Percentiles rank a stretch among this genome's conserved stretches.
Conservation (phyloP, 2,797 vertebrate species). For the Cuculus canorus region DNA sequence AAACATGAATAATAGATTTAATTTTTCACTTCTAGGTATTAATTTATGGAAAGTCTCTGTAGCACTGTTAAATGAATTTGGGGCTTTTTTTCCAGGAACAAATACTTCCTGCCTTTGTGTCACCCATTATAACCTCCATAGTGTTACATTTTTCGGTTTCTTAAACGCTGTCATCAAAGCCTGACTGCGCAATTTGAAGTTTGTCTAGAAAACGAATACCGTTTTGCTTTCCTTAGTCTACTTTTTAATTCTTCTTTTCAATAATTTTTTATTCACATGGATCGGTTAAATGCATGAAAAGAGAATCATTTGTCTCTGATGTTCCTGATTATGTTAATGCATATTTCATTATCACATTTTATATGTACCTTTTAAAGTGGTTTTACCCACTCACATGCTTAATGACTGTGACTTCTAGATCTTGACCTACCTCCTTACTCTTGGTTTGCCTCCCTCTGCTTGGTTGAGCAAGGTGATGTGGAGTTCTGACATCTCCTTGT, state of each 20-base stretch:
- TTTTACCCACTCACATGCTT: conserved; percentile 23
- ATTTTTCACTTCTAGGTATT: background rate
- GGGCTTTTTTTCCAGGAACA: background rate
- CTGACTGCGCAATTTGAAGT: conserved; percentile 38
- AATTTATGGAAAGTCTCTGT: background rate
- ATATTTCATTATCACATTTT: conserved; percentile 58
- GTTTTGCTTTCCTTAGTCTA: conserved; percentile 29
- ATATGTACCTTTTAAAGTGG: conserved; percentile 40
- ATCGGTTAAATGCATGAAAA: conserved; percentile 58
- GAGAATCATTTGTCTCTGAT: conserved; percentile 50
- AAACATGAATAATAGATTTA: background rate
- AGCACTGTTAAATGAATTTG: background rate
- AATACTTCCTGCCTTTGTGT: background rate
- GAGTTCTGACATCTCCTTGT: background rate
- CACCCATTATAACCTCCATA: background rate
- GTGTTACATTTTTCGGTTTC: background rate
- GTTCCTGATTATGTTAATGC: conserved; percentile 59
- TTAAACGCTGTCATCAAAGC: background rate
- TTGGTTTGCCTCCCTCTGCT: background rate
- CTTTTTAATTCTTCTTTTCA: conserved; percentile 19
- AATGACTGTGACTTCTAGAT: background rate
- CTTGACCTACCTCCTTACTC: background rate
- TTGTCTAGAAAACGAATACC: background rate
- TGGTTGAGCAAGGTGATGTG: background rate
- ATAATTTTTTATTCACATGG: conserved; percentile 55